phyloP scores from a whole-genome alignment of 2,888 invertebrate genomes.

The Rotaria sp. region DNA sequence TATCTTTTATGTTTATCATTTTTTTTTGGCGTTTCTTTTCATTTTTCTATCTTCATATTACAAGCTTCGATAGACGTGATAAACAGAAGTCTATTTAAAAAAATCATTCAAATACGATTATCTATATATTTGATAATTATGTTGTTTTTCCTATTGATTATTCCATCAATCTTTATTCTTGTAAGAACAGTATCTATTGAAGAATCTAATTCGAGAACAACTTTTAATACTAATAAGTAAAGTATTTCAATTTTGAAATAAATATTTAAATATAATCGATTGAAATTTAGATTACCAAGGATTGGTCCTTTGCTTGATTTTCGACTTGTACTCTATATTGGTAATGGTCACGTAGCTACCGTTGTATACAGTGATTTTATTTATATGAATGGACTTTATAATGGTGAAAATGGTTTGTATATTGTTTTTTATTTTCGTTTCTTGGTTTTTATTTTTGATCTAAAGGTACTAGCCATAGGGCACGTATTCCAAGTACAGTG shows the following conservation, averaged over 20 bases:
- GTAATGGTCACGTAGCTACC: conserved; percentile 51
- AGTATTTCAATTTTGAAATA: background rate
- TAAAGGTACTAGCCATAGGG: conserved; percentile 47
- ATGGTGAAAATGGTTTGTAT: conserved; percentile 46
- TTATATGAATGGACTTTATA: conserved; percentile 51
- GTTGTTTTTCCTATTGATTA: background rate
- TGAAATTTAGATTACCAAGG: background rate
- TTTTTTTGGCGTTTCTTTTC: too few relatives aligned
- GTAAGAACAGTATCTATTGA: background rate
- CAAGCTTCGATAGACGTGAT: too few relatives aligned
- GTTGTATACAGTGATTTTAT: conserved; percentile 47
- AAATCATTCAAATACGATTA: too few relatives aligned
- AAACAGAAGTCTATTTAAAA: too few relatives aligned
- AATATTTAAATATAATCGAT: too few relatives aligned
- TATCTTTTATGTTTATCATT: too few relatives aligned
- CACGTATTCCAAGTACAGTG: conserved; percentile 49
- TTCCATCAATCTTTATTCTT: background rate
- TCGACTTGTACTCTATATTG: conserved; percentile 45
- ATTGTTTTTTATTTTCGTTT: background rate
- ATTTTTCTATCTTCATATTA: too few relatives aligned
- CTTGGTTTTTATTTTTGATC: background rate
- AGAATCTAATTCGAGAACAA: background rate
- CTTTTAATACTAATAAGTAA: background rate
- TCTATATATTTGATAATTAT: too few relatives aligned
- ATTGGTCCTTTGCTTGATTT: background rate